Evolutionary conservation across 2,797 vertebrate genomes (phyloP), one percentile per base, ranked within the genome.

Genomic region (Phalloptychus januarius): DNA sequence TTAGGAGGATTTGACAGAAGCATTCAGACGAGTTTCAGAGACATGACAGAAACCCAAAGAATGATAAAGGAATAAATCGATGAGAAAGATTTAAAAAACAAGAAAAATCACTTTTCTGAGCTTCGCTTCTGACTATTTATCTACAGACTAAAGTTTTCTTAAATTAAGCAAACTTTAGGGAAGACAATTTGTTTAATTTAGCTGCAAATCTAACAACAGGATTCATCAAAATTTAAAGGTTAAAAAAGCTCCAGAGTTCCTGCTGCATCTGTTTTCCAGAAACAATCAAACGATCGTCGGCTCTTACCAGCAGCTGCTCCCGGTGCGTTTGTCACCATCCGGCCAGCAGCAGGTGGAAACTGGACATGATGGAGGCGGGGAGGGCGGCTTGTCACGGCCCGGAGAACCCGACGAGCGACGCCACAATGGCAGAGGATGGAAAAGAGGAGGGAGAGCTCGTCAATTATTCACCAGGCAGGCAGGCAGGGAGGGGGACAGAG

Each of bases 381-480:
- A 58, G 84, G 79, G 79, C 12, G 13, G 56, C n/a, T 12, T 10
- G 82, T 76, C 71, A 72, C 40, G n/a, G 86, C 72, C 82, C 28
- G 48, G 58, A 84, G 77, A 75, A 79, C 69, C 63, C 0, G 79
- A 80, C 31, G 76, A 91, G 80, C 12, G 46, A 85, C 81, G 56
- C 48, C 38, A 90, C 87, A 90, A 88, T 90, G 85, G 78, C 78
- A 11, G 74, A 81, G 85, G 88, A 88, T 85, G 92, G 90, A 92
- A 89, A 90, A 36, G 79, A 44, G 77, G 80, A 69, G 72, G 70
- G 75, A 42, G 74, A 45, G 73, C 84, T 89, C 5, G 83, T 95
- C 89, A 95, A 95, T 95, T 89, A 95, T 95, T 95, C 85, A 95
- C 83, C 83, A 73, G 0, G 50, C 72, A 28, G 84, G 4, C 83